These are phyloP conservation scores for Poecilobothrus nobilitatus DNA, from an alignment of 2,888 invertebrate species.

Conservation along the genomic window DNA sequence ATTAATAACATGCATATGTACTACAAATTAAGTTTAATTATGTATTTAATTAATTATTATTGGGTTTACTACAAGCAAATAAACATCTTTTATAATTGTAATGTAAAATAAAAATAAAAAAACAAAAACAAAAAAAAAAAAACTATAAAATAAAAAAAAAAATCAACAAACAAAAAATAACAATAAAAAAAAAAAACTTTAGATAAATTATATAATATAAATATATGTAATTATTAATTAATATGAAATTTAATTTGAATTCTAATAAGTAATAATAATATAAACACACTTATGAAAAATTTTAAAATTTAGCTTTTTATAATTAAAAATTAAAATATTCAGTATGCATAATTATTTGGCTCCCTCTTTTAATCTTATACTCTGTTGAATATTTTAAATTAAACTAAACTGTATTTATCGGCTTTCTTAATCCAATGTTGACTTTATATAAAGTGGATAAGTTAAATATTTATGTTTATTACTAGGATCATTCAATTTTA, in stretches of 20 bases:
- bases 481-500: too few species aligned
- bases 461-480: too few species aligned
- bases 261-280: background rate
- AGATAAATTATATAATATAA: background rate
- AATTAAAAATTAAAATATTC: too few species aligned
- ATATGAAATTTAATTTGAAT: background rate
- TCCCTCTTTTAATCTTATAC: too few species aligned
- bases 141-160: background rate
- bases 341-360: too few species aligned
- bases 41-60: background rate
- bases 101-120: background rate
- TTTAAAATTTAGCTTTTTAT: background rate
- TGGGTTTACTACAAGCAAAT: background rate
- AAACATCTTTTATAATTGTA: background rate
- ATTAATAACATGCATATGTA: background rate
- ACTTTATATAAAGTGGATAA: too few species aligned
- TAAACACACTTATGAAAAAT: conserved; percentile 5
- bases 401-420: too few species aligned
- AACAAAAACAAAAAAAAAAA: background rate
- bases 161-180: too few species aligned
- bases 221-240: background rate
- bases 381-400: too few species aligned
- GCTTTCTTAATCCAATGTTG: too few species aligned
- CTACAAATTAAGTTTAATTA: conserved; percentile 1
- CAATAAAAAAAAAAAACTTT: background rate